phyloP scores from a whole-genome alignment of 2,113 vertebrate species.

The Daubentonia madagascariensis region DNA sequence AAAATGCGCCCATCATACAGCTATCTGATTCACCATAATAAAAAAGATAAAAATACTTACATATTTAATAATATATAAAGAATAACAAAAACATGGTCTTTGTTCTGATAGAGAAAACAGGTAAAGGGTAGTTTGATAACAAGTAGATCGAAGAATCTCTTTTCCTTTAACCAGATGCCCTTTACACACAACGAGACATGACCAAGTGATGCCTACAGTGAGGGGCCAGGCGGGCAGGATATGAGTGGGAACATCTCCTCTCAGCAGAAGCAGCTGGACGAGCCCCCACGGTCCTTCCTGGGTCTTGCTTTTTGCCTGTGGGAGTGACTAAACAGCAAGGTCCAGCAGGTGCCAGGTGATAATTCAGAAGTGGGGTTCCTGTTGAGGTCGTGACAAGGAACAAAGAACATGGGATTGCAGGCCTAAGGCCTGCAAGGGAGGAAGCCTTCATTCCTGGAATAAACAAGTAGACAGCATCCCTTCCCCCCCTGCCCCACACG shows the following conservation, averaged over 20 bases:
- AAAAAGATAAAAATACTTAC: background rate
- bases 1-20: background rate
- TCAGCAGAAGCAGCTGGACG: rapidly evolving
- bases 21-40: background rate
- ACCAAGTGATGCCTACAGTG: background rate
- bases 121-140: background rate
- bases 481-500: background rate
- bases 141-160: background rate
- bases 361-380: background rate
- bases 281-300: background rate
- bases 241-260: background rate
- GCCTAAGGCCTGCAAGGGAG: background rate
- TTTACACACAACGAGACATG: background rate
- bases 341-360: background rate
- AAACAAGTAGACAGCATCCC: background rate
- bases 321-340: background rate
- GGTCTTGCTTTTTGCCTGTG: background rate
- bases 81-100: background rate
- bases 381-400: rapidly evolving
- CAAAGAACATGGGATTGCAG: background rate
- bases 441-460: background rate
- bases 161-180: background rate
- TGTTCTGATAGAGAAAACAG: background rate
- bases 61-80: background rate
- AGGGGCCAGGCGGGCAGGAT: background rate